These are phyloP conservation scores for Vandiemenella viatica DNA, from an alignment of 2,888 invertebrate genomes.

Conservation along the genomic window DNA sequence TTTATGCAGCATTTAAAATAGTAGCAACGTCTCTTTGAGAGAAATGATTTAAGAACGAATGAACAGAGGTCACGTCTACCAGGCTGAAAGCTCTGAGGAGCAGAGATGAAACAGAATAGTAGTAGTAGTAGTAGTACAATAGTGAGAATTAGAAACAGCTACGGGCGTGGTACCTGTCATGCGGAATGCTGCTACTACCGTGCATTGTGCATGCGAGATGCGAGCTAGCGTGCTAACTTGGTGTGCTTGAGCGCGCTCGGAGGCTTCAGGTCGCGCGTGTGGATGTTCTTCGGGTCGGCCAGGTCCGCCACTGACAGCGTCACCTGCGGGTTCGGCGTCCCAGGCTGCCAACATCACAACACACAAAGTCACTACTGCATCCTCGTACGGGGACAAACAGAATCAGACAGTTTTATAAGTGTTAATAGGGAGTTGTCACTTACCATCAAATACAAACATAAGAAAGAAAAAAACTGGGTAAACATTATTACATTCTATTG, in stretches of 20 bases:
- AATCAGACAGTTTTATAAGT: not conserved
- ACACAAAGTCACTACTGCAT: not conserved
- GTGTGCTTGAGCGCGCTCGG: constrained; percentile 50
- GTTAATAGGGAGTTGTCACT: not conserved
- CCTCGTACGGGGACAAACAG: not conserved
- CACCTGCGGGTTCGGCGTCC: constrained; percentile 66
- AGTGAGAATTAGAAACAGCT: too few relatives aligned
- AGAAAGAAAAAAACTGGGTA: too few relatives aligned
- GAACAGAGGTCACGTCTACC: too few relatives aligned
- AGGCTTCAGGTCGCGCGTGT: constrained; percentile 56
- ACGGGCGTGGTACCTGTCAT: not conserved
- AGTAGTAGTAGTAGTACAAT: too few relatives aligned
- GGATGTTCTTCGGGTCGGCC: constrained; percentile 64
- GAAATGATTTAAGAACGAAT: too few relatives aligned
- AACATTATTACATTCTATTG: too few relatives aligned
- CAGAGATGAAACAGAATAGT: too few relatives aligned
- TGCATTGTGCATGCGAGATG: not conserved
- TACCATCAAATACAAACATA: not conserved
- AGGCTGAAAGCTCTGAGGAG: too few relatives aligned
- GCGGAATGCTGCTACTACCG: not conserved
- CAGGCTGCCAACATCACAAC: constrained; percentile 41
- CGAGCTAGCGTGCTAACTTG: constrained; percentile 39
- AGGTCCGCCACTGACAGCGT: constrained; percentile 72
- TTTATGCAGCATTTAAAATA: too few relatives aligned
- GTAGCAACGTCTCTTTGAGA: too few relatives aligned